phyloP scores from a whole-genome alignment of 2,797 vertebrate species.

The Tympanoctomys barrerae region DNA sequence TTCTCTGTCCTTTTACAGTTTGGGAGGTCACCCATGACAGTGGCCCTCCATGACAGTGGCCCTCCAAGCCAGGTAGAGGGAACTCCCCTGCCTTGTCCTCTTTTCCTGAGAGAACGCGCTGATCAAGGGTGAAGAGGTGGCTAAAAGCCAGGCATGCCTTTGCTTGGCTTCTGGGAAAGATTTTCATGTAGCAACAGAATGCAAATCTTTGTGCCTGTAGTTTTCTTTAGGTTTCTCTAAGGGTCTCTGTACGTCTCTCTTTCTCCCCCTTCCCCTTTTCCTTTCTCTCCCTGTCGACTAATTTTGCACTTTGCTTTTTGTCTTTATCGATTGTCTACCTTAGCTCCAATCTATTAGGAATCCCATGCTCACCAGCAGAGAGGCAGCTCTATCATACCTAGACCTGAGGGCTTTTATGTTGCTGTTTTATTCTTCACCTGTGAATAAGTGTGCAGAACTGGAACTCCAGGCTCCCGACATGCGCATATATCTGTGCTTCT shows the following conservation, averaged over 20 bases:
- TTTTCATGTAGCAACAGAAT: neutral
- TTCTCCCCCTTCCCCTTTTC: neutral
- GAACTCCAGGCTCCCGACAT: neutral
- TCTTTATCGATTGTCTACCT: neutral
- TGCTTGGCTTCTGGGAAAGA: neutral
- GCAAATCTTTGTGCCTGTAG: neutral
- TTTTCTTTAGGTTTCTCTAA: neutral
- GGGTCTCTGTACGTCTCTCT: neutral
- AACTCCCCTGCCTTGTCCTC: neutral
- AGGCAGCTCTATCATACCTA: neutral
- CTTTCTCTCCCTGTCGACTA: neutral
- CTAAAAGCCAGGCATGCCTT: neutral
- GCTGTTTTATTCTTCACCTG: neutral
- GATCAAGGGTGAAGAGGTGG: neutral
- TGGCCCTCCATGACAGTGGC: neutral
- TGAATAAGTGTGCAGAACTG: neutral
- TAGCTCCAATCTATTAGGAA: neutral
- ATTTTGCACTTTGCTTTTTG: neutral
- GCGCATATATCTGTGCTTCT: neutral
- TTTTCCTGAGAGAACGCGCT: too few species aligned
- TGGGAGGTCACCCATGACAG: neutral
- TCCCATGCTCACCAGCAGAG: neutral
- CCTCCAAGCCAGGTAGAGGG: neutral
- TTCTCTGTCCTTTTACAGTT: conserved; percentile 23
- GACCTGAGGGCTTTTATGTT: neutral